phyloP scores from a whole-genome alignment of 2,797 vertebrate genomes.

The Scomberomorus guttatus region DNA sequence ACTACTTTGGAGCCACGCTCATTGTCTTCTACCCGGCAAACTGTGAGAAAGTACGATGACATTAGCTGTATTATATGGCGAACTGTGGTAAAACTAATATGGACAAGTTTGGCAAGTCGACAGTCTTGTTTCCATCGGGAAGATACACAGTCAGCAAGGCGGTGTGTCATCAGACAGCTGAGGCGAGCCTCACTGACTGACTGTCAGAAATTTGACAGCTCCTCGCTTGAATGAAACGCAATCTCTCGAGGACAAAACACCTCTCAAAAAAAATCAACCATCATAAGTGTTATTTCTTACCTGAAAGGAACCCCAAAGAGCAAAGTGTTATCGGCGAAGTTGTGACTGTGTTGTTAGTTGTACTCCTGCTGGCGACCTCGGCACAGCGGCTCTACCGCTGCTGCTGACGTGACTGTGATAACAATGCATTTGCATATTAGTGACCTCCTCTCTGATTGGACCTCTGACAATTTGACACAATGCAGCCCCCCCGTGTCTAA shows the following conservation, averaged over 20 bases:
- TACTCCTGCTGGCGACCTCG: constrained; percentile 85
- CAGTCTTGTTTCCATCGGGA: constrained; percentile 24
- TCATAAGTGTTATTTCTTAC: constrained; percentile 73
- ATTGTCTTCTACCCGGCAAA: constrained; percentile 13
- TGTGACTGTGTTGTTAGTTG: constrained; percentile 82
- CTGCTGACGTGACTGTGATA: constrained; percentile 86
- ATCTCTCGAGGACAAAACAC: background rate
- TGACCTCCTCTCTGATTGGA: constrained; percentile 83
- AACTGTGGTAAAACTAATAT: constrained; percentile 3
- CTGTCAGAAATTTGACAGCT: constrained; percentile 80
- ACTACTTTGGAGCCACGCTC: constrained; percentile 34
- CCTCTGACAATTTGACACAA: constrained; percentile 30
- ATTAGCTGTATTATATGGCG: background rate
- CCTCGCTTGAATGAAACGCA: constrained; percentile 44
- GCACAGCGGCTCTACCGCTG: constrained; percentile 82
- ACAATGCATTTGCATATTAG: constrained; percentile 85
- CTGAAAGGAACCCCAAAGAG: constrained; percentile 58
- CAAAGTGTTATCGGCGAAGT: constrained; percentile 79
- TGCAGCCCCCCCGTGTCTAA: background rate
- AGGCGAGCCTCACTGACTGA: constrained; percentile 69
- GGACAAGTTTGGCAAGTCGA: constrained; percentile 55
- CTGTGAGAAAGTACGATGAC: constrained; percentile 28
- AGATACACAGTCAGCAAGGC: constrained; percentile 41
- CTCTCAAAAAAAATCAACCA: background rate
- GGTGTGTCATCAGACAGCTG: constrained; percentile 80